Conservation (phyloP, 1,140 invertebrate species). For the Apis mellifera region Amel_HAv3.1 CM009932.2:8829501-8830000, state of each 20-base stretch:
- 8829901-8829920: too few species aligned
- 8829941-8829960: too few species aligned
- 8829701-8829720: constrained; percentile 34
- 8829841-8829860: too few species aligned
- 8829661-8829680: constrained; percentile 42
- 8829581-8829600: constrained; percentile 43
- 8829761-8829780: too few species aligned
- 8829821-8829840: too few species aligned
- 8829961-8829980: too few species aligned
- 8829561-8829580: constrained; percentile 29
- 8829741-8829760: neutral
- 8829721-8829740: neutral
- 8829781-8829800: too few species aligned
- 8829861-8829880: too few species aligned
- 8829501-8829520: constrained; percentile 35
- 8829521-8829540: neutral
- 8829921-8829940: too few species aligned
- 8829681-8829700: constrained; percentile 42
- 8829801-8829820: too few species aligned
- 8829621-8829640: neutral
- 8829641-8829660: constrained; percentile 41
- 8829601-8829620: constrained; percentile 29
- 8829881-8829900: too few species aligned
- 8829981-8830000: too few species aligned
- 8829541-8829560: neutral